These are phyloP conservation scores for Stictonetta naevosa DNA, from an alignment of 2,113 vertebrate species.

Conservation along the genomic window DNA sequence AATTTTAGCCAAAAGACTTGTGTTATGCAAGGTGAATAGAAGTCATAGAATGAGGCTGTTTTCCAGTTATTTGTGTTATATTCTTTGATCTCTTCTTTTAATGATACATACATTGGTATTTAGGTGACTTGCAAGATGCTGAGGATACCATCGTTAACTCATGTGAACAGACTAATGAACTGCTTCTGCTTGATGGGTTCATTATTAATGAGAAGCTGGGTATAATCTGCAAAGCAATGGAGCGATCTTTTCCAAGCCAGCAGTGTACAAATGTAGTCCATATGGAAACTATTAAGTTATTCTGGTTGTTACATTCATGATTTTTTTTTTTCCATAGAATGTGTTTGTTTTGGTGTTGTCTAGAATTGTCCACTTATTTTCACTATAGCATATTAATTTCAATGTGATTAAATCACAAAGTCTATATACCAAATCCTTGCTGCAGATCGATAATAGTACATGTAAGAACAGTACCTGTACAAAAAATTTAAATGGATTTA, in stretches of 20 bases:
- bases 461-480: neutral
- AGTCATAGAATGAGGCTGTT: neutral
- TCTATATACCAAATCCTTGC: neutral
- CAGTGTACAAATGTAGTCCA: neutral
- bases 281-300: neutral
- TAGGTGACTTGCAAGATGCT: neutral
- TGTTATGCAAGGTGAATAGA: neutral
- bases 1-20: neutral
- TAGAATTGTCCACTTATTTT: neutral
- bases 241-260: neutral
- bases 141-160: neutral
- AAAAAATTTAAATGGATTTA: neutral
- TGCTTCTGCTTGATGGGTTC: neutral
- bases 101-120: neutral
- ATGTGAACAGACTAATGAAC: neutral
- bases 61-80: neutral
- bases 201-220: neutral
- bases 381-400: neutral
- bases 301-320: neutral
- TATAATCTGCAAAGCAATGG: neutral
- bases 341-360: neutral
- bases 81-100: neutral
- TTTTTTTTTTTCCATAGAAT: neutral
- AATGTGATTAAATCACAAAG: conserved; percentile 6
- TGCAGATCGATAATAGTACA: neutral